A percentile compares a stretch with the other conserved stretches of the same genome.
Evolutionary conservation across 2,797 vertebrate genomes (phyloP).

Genomic region (Micropoecilia bifurca): DNA sequence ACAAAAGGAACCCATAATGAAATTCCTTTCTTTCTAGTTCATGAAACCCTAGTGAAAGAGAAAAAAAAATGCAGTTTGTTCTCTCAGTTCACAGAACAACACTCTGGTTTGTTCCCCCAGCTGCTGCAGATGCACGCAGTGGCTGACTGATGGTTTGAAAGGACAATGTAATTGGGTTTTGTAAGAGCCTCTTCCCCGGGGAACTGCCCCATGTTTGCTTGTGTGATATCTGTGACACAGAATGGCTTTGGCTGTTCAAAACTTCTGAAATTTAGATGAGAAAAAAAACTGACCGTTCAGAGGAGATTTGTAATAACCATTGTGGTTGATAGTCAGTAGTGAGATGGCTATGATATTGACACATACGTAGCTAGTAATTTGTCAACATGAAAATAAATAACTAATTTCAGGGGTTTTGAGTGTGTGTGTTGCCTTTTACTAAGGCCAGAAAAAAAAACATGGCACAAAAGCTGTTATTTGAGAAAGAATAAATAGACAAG

Average conservation of each 20-base stretch:
- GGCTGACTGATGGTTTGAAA: conserved; percentile 69
- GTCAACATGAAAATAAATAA: conserved; percentile 29
- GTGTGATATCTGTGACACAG: conserved; percentile 63
- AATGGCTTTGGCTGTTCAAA: conserved; percentile 58
- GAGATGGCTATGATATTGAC: conserved; percentile 3
- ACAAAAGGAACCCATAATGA: conserved; percentile 39
- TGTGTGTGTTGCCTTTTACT: conserved; percentile 25
- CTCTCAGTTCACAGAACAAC: conserved; percentile 60
- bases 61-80: conserved; percentile 31
- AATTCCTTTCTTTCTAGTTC: conserved; percentile 38
- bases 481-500: conserved; percentile 1
- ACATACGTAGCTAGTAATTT: conserved; percentile 6
- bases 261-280: conserved; percentile 57
- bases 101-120: conserved; percentile 45
- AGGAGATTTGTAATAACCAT: conserved; percentile 28
- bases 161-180: conserved; percentile 72
- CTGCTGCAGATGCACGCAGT: conserved; percentile 53
- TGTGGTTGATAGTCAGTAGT: neutral
- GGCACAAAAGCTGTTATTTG: conserved; percentile 10
- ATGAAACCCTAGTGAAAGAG: conserved; percentile 28
- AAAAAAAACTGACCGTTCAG: conserved; percentile 34
- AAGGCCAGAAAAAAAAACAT: conserved; percentile 5
- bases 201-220: conserved; percentile 46
- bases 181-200: conserved; percentile 52
- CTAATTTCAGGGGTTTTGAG: conserved; percentile 8